Evolutionary conservation across 1,140 invertebrate genomes (phyloP).

Genomic region (Pogonus chalceus): DNA sequence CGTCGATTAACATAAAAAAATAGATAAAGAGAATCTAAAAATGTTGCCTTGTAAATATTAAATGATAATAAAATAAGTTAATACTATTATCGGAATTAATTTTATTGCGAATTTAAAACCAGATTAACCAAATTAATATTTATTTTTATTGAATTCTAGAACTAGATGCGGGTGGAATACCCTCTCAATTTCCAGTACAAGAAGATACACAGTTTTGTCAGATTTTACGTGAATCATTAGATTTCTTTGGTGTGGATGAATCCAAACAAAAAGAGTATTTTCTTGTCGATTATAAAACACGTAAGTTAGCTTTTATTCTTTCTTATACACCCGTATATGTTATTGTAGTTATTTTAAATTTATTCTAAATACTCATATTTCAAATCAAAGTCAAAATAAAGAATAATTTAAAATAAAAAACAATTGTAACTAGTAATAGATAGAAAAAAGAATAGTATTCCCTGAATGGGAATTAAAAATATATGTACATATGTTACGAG

Average conservation of each 20-base stretch:
- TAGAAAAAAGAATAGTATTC: too few species aligned
- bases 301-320: slow-evolving; percentile 47
- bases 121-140: slow-evolving; percentile 10
- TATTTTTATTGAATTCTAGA: slow-evolving; percentile 41
- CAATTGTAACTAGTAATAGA: too few species aligned
- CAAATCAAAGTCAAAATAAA: too few species aligned
- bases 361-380: neutral
- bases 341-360: neutral
- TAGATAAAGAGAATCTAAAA: too few species aligned
- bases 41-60: too few species aligned
- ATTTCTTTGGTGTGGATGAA: slow-evolving; percentile 96
- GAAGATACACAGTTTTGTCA: slow-evolving; percentile 98
- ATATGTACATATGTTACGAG: too few species aligned
- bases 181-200: slow-evolving; percentile 95
- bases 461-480: too few species aligned
- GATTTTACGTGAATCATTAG: slow-evolving; percentile 88
- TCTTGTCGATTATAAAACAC: slow-evolving; percentile 94
- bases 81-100: too few species aligned
- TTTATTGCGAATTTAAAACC: too few species aligned
- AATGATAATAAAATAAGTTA: too few species aligned
- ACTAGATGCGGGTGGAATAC: slow-evolving; percentile 85
- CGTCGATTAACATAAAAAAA: too few species aligned
- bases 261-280: slow-evolving; percentile 83
- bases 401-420: too few species aligned
- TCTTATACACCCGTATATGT: neutral